These are phyloP conservation scores for Lithobates pipiens DNA, from an alignment of 2,797 vertebrate genomes.

Conservation along the genomic window DNA sequence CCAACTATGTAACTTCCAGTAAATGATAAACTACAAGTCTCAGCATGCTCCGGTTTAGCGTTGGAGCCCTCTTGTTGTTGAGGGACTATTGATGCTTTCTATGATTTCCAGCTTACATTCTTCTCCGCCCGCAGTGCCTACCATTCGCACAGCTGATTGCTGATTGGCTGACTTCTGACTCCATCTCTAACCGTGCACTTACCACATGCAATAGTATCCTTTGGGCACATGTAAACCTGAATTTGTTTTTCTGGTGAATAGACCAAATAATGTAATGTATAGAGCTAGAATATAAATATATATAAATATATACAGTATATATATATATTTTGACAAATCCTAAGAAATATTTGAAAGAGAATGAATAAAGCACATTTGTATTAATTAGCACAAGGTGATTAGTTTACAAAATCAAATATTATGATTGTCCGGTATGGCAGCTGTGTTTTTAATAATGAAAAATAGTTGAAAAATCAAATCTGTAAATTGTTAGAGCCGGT, in stretches of 20 bases:
- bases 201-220: conserved; percentile 5
- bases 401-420: conserved; percentile 66
- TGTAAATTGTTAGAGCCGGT: conserved; percentile 65
- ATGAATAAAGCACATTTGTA: conserved; percentile 80
- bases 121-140: background rate
- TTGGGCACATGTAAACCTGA: conserved; percentile 17
- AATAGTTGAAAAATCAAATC: conserved; percentile 43
- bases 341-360: conserved; percentile 67
- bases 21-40: background rate
- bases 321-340: conserved; percentile 69
- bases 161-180: background rate
- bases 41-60: background rate
- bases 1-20: background rate
- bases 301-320: background rate
- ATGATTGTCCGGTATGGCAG: conserved; percentile 69
- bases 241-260: conserved; percentile 37
- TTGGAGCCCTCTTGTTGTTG: too few relatives aligned
- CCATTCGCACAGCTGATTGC: background rate
- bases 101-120: background rate
- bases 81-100: too few relatives aligned
- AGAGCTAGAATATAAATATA: conserved; percentile 62
- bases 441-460: conserved; percentile 64
- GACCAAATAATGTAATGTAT: conserved; percentile 67
- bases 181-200: background rate
- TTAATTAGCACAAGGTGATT: conserved; percentile 79